These are phyloP conservation scores for Melangyna quadrimaculata DNA, from an alignment of 2,888 invertebrate genomes.

Conservation along the genomic window DNA sequence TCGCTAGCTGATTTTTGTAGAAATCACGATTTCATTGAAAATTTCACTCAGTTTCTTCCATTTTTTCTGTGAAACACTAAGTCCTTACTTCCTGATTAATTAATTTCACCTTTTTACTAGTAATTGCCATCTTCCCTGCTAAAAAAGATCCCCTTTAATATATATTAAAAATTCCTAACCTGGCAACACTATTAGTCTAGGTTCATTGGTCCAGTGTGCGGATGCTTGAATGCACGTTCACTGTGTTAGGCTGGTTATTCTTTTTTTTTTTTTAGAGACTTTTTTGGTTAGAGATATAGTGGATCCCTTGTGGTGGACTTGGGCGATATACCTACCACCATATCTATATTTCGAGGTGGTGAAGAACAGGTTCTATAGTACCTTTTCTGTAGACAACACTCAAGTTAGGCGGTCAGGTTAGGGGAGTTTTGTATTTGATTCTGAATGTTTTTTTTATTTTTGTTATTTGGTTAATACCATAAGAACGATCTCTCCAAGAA, in stretches of 20 bases:
- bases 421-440: conserved; percentile 27
- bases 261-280: background rate
- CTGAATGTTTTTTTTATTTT: background rate
- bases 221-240: conserved; percentile 51
- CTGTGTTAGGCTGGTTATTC: conserved; percentile 8
- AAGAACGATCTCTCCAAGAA: conserved; percentile 56
- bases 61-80: too few relatives aligned
- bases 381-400: conserved; percentile 23
- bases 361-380: conserved; percentile 64
- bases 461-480: conserved; percentile 15
- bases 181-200: conserved; percentile 40
- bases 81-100: too few relatives aligned
- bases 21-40: too few relatives aligned
- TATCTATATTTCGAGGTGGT: conserved; percentile 7
- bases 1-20: too few relatives aligned
- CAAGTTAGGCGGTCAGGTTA: conserved; percentile 64
- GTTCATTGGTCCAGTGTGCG: conserved; percentile 67
- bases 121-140: too few relatives aligned
- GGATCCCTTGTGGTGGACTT: conserved; percentile 49
- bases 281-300: conserved; percentile 21
- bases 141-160: background rate
- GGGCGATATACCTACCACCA: conserved; percentile 3
- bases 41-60: too few relatives aligned
- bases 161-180: too few relatives aligned
- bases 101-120: too few relatives aligned